Evolutionary conservation across 2,797 vertebrate genomes (phyloP).

Genomic region (Bryconaethiops microstoma): DNA sequence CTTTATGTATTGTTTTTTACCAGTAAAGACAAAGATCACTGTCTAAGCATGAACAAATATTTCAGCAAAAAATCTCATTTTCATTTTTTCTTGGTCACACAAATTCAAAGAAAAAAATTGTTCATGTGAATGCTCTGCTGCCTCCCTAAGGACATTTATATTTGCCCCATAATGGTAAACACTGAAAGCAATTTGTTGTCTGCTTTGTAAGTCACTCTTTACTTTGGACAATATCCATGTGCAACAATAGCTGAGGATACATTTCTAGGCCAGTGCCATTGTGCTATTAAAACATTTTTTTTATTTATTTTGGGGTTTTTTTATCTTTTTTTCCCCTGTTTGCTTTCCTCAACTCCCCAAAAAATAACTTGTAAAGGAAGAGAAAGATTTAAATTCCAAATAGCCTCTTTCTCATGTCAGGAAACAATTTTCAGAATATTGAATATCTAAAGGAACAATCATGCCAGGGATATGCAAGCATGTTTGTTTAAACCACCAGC

Average conservation of each 20-base stretch:
- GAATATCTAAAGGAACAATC: neutral
- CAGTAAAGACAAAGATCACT: too few species aligned
- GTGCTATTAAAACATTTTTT: neutral
- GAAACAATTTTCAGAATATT: neutral
- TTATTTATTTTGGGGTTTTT: neutral
- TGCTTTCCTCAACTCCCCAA: neutral
- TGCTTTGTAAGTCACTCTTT: neutral
- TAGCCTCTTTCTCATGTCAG: constrained; percentile 5
- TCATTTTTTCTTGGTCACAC: too few species aligned
- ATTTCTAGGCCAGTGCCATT: neutral
- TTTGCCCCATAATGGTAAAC: neutral
- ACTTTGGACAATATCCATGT: neutral
- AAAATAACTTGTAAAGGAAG: neutral
- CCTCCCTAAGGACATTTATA: too few species aligned
- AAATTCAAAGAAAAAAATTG: too few species aligned
- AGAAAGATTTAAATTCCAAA: neutral
- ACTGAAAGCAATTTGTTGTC: neutral
- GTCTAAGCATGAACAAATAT: too few species aligned
- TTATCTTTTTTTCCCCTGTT: neutral
- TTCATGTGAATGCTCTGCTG: too few species aligned
- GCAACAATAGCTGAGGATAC: neutral
- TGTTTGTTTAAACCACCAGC: neutral
- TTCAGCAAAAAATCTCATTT: too few species aligned
- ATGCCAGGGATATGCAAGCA: neutral
- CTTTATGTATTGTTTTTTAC: too few species aligned